phyloP scores from a whole-genome alignment of 2,888 invertebrate genomes.

The Andrena dorsata region DNA sequence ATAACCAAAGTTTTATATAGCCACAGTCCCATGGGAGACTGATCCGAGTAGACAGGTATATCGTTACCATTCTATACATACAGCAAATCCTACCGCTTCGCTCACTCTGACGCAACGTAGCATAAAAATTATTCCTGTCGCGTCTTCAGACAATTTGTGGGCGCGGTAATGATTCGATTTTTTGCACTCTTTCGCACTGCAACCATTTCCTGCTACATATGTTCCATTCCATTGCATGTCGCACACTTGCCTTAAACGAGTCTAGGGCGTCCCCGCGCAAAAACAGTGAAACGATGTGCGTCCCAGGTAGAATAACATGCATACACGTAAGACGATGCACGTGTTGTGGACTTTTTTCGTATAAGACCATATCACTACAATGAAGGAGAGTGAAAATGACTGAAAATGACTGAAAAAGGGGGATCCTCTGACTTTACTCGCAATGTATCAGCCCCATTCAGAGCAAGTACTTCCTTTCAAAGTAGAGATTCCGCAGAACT shows the following conservation, averaged over 20 bases:
- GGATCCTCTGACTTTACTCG: background rate
- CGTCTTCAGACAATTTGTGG: constrained; percentile 12
- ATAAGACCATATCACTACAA: background rate
- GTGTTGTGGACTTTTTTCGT: background rate
- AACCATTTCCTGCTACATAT: background rate
- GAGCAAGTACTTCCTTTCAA: too few species aligned
- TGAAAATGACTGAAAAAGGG: background rate
- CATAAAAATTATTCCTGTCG: constrained; percentile 2
- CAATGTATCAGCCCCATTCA: background rate
- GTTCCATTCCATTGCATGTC: background rate
- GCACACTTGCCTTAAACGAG: background rate
- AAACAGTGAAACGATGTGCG: constrained; percentile 5
- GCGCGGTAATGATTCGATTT: constrained; percentile 3
- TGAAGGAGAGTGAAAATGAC: background rate
- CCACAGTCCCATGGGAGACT: background rate
- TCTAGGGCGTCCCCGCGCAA: constrained; percentile 1
- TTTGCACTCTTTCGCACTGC: constrained; percentile 9
- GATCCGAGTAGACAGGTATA: background rate
- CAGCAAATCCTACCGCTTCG: background rate
- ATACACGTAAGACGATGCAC: background rate
- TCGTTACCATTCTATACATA: background rate
- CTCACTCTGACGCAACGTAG: background rate
- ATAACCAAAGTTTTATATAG: background rate
- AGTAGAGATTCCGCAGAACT: background rate
- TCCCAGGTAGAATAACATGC: background rate